Conservation (phyloP, 1,140 invertebrate genomes). For the Drosophila nannoptera region DNA sequence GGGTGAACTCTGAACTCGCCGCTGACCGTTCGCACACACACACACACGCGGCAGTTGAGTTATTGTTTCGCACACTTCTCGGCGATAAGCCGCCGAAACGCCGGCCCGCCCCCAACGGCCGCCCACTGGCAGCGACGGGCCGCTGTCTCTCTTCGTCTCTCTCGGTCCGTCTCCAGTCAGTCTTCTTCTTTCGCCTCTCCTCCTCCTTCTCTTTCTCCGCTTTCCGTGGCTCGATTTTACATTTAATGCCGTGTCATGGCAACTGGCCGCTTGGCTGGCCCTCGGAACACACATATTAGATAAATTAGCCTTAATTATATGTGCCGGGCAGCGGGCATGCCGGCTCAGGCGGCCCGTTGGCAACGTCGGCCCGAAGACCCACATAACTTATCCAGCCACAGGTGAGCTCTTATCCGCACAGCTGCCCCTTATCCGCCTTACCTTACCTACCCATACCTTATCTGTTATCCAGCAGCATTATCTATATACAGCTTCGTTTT, state of each 20-base stretch:
- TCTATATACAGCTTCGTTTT: too few relatives aligned
- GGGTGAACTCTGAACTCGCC: constrained; percentile 43
- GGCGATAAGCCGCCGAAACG: constrained; percentile 44
- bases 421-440: too few relatives aligned
- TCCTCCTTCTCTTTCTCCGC: too few relatives aligned
- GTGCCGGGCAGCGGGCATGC: neutral
- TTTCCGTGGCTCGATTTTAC: constrained; percentile 35
- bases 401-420: too few relatives aligned
- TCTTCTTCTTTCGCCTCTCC: constrained; percentile 6
- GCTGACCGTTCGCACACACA: neutral
- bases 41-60: constrained; percentile 17
- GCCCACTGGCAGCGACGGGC: too few relatives aligned
- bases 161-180: constrained; percentile 15
- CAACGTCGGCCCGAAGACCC: neutral
- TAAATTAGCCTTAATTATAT: constrained; percentile 66
- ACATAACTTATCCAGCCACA: too few relatives aligned
- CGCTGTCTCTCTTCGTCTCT: neutral
- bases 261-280: constrained; percentile 47
- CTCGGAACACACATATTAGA: constrained; percentile 47
- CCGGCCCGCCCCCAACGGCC: neutral
- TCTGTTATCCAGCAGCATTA: too few relatives aligned
- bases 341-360: neutral
- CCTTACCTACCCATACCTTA: too few relatives aligned
- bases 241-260: constrained; percentile 54
- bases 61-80: constrained; percentile 48